Evolutionary conservation across 2,888 invertebrate species (phyloP).

Genomic region (Drosophila flavopinicola): DNA sequence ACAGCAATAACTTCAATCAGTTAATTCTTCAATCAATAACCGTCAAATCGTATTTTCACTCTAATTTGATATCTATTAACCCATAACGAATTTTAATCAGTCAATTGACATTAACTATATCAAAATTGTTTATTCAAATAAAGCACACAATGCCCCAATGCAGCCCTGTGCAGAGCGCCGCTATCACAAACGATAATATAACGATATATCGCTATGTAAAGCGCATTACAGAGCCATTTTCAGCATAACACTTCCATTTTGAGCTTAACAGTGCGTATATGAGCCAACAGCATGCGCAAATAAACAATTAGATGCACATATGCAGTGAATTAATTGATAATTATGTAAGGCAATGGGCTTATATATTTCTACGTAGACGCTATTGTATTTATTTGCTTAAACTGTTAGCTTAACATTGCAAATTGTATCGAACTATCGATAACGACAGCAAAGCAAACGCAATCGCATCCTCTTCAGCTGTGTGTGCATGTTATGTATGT

Average conservation of each 20-base stretch:
- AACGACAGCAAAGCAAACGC: background rate
- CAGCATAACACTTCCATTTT: conserved; percentile 14
- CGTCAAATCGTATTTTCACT: too few species aligned
- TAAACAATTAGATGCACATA: background rate
- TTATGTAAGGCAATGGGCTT: too few species aligned
- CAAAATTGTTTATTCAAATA: conserved; percentile 11
- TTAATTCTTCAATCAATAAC: too few species aligned
- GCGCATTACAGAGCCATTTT: background rate
- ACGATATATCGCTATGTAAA: conserved; percentile 8
- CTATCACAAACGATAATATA: background rate
- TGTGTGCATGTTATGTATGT: conserved; percentile 18
- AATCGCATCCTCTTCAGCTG: conserved; percentile 53
- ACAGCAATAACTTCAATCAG: too few species aligned
- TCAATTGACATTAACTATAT: too few species aligned
- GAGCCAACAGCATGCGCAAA: background rate
- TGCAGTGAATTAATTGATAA: background rate
- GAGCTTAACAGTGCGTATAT: conserved; percentile 14
- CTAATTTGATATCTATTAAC: too few species aligned
- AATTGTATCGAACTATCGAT: conserved; percentile 26
- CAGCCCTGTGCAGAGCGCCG: background rate
- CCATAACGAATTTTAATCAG: too few species aligned
- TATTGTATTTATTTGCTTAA: background rate
- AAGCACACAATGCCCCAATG: background rate
- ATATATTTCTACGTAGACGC: too few species aligned
- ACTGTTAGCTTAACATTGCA: conserved; percentile 13